A percentile compares a stretch with the other conserved stretches of the same genome.
Conservation (phyloP, 2,797 vertebrate genomes). For the Sphenopsis melanotis region DNA sequence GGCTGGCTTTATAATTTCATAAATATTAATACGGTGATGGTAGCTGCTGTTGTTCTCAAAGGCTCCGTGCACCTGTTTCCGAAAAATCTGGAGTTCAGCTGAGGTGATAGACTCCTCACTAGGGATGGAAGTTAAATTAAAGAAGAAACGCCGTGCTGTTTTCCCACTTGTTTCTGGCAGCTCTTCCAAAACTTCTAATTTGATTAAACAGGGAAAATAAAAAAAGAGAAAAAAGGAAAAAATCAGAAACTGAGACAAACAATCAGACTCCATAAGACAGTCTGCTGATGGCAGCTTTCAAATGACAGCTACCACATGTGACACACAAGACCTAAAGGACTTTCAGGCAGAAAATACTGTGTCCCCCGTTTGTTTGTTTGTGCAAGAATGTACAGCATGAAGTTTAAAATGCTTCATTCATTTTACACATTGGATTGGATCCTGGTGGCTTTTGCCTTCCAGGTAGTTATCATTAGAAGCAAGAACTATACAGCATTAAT, state of each 20-base stretch:
- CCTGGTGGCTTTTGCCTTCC: constrained; percentile 24
- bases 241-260: constrained; percentile 34
- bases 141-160: constrained; percentile 93
- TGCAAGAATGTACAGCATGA: neutral
- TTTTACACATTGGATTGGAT: neutral
- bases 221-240: neutral
- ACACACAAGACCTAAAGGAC: constrained; percentile 8
- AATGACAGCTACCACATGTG: neutral
- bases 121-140: constrained; percentile 94
- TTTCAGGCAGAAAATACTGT: neutral
- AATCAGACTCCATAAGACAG: neutral
- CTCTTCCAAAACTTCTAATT: constrained; percentile 91
- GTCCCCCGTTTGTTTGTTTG: neutral
- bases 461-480: constrained; percentile 42
- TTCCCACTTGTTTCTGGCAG: constrained; percentile 87
- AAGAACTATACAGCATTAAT: constrained; percentile 34
- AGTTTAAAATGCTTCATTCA: constrained; percentile 2
- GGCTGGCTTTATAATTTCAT: constrained; percentile 91
- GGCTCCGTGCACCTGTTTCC: constrained; percentile 85
- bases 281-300: neutral
- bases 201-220: neutral
- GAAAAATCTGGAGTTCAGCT: constrained; percentile 94
- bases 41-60: constrained; percentile 75
- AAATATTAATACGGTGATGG: constrained; percentile 97
- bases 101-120: constrained; percentile 90